Percentiles rank a stretch among this genome's conserved stretches.
Conservation (phyloP, 1,140 invertebrate species). For the Tenebrio molitor region DNA sequence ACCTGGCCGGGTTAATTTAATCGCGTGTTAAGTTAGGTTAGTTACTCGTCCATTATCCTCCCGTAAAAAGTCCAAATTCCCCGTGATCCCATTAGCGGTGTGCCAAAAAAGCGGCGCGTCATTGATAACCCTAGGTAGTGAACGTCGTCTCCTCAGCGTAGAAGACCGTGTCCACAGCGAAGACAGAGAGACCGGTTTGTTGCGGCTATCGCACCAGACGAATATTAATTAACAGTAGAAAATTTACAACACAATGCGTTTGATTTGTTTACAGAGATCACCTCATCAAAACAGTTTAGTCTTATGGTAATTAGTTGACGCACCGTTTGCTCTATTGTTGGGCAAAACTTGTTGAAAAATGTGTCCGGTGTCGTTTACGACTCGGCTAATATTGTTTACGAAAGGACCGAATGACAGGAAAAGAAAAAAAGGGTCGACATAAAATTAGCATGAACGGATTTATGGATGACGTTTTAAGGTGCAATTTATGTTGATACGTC, state of each 20-base stretch:
- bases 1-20: not conserved
- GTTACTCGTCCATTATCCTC: constrained; percentile 7
- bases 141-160: not conserved
- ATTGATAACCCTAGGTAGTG: constrained; percentile 7
- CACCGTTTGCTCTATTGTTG: not conserved
- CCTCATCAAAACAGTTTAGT: constrained; percentile 16
- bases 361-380: constrained; percentile 14
- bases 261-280: constrained; percentile 34
- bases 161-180: not conserved
- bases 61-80: not conserved
- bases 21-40: constrained; percentile 5
- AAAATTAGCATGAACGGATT: constrained; percentile 45
- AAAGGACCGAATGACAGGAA: not conserved
- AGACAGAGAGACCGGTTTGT: constrained; percentile 13
- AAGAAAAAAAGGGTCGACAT: constrained; percentile 13
- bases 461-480: constrained; percentile 44
- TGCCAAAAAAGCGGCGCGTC: constrained; percentile 18
- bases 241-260: constrained; percentile 17
- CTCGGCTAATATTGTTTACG: constrained; percentile 30
- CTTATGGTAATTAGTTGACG: constrained; percentile 10
- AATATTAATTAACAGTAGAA: constrained; percentile 31
- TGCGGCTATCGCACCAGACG: constrained; percentile 15
- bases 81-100: constrained; percentile 1
- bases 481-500: constrained; percentile 46
- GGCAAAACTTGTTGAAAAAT: not conserved